Conservation (phyloP, 2,888 invertebrate species). For the Syrista parreyssii region DNA sequence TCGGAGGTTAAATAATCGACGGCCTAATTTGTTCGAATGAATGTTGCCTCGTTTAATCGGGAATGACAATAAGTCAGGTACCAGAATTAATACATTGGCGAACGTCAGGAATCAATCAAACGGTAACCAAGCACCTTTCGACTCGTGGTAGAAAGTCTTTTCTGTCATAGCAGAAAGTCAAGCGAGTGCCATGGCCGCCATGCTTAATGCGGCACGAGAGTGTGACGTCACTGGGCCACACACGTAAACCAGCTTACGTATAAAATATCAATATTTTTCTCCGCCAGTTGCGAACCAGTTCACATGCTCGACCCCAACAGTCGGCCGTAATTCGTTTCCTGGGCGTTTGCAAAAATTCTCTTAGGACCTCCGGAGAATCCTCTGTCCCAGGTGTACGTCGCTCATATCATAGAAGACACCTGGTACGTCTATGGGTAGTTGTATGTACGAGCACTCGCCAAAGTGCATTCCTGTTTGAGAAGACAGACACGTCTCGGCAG, state of each 20-base stretch:
- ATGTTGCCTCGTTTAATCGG: background rate
- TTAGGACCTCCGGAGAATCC: background rate
- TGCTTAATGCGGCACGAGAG: conserved; percentile 45
- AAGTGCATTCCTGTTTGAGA: background rate
- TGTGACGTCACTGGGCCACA: conserved; percentile 41
- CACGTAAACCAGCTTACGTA: conserved; percentile 32
- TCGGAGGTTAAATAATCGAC: background rate
- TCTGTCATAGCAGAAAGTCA: background rate
- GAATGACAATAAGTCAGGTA: background rate
- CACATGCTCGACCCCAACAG: background rate
- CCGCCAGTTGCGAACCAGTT: background rate
- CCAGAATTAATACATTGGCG: background rate
- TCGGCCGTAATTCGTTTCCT: background rate
- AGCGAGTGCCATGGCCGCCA: conserved; percentile 32
- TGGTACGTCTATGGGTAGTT: background rate
- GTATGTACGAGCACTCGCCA: background rate
- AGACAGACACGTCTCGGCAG: background rate
- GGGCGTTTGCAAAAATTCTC: background rate
- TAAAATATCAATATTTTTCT: conserved; percentile 40
- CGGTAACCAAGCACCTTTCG: background rate
- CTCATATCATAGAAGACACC: background rate
- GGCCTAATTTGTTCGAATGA: background rate
- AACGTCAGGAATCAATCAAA: background rate
- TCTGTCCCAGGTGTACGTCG: background rate
- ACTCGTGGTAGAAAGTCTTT: background rate